These are phyloP conservation scores for Odocoileus hemionus DNA, from an alignment of 2,113 vertebrate genomes.

Conservation along the genomic window DNA sequence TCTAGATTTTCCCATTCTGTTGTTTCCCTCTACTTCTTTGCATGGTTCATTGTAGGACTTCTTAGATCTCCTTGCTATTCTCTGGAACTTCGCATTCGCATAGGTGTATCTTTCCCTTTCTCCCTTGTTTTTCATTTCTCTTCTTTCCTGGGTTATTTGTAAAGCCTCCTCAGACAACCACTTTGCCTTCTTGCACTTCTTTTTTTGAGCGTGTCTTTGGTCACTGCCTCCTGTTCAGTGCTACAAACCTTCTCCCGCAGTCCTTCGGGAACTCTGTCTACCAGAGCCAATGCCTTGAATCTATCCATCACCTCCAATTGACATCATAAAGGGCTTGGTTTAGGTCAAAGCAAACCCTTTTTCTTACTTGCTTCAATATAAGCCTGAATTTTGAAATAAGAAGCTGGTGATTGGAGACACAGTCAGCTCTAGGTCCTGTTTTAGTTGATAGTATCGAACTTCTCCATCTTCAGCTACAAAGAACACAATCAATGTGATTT, in stretches of 20 bases:
- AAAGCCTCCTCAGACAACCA: not conserved
- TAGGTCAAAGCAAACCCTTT: not conserved
- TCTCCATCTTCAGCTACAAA: not conserved
- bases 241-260: not conserved
- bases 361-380: not conserved
- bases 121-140: not conserved
- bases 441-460: not conserved
- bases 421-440: not conserved
- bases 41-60: not conserved
- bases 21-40: not conserved
- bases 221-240: not conserved
- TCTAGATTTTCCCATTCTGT: not conserved
- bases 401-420: not conserved
- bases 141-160: not conserved
- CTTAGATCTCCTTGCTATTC: not conserved
- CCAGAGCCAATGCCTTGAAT: not conserved
- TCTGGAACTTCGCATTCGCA: not conserved
- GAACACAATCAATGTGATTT: too few species aligned
- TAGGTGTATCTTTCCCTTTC: not conserved
- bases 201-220: not conserved
- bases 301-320: not conserved
- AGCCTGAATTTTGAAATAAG: not conserved
- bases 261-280: not conserved
- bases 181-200: not conserved
- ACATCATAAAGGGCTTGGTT: not conserved